Evolutionary conservation across 2,113 vertebrate species (phyloP), one percentile per base, ranked within the genome.

Genomic region (Albula glossodonta): DNA sequence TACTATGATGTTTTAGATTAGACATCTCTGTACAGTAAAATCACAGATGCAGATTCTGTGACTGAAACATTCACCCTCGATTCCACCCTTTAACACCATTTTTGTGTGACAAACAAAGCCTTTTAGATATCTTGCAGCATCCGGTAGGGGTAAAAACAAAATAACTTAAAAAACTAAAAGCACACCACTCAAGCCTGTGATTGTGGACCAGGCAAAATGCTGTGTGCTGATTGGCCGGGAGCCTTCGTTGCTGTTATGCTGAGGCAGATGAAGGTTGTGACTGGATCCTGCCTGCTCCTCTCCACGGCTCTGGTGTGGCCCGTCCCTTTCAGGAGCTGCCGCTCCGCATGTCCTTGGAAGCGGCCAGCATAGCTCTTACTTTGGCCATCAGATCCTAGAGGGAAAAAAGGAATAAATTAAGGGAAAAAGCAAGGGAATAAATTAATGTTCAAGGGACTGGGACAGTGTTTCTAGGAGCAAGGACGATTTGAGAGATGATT

Each of bases 281-380:
- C 25, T 51, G 52, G 60, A 66, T 25, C 25, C 51, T 49, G 53
- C 49, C 56, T 51, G 86, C 84, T 85, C 85, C 86, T 66, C 48
- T 15, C 85, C 0, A 60, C 49, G 63, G 85, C 80, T 77, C 78
- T 78, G 60, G 70, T 12, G 25, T 13, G 84, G 80, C 51, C 31
- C 0, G 13, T 0, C 53, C 78, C 84, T 90, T 93, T 98, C 95
- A 99, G 93, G 97, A 97, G 70, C 94, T 94, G 88, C 96, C 97
- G 81, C 96, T 96, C 84, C 97, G 97, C 91, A 98, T 95, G 92
- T 97, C 97, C 94, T 99, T 99, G 87, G 98, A 99, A 89, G 97
- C 96, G 82, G 98, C 98, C 81, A 99, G 96, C 98, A 99, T 99
- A 57, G 98, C 98, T 92, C 98, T 96, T 88, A 99, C 98, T 97